Evolutionary conservation across 2,113 vertebrate species (phyloP).

Genomic region (Cettia cetti): DNA sequence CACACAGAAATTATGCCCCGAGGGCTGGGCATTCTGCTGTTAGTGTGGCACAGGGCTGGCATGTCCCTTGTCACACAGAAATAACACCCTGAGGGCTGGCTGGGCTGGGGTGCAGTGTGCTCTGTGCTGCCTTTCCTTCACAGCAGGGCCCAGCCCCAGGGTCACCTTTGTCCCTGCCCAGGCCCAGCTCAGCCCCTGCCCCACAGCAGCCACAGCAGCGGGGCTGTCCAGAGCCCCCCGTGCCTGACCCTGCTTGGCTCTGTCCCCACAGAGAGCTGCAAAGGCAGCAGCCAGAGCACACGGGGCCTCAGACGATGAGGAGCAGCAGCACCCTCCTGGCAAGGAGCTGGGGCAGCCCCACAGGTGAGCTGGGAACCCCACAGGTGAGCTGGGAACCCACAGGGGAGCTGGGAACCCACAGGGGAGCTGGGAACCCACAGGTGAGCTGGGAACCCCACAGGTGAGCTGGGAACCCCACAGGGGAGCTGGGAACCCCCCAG

Average conservation of each 20-base stretch:
- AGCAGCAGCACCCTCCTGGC: conserved; percentile 76
- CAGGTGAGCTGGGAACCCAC: too few relatives aligned
- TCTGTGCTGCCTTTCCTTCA: not conserved
- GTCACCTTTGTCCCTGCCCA: too few relatives aligned
- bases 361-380: not conserved
- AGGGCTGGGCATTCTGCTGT: not conserved
- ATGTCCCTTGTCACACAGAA: too few relatives aligned
- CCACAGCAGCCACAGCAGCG: rapidly evolving
- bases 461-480: too few relatives aligned
- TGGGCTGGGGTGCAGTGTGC: not conserved
- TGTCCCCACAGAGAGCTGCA: conserved; percentile 80
- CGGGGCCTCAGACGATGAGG: conserved; percentile 85
- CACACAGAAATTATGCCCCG: not conserved
- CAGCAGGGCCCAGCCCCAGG: not conserved
- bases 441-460: too few relatives aligned
- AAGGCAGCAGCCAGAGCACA: conserved; percentile 84
- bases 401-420: too few relatives aligned
- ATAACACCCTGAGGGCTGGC: too few relatives aligned
- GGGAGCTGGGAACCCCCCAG: too few relatives aligned
- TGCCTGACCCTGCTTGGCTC: not conserved
- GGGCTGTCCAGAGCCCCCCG: not conserved
- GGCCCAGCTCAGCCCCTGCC: not conserved
- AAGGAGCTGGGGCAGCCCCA: conserved; percentile 81
- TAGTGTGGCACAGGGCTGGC: too few relatives aligned
- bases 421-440: too few relatives aligned